A percentile compares a stretch with the other conserved stretches of the same genome.
These are phyloP conservation scores for Acromyrmex echinatior DNA, from an alignment of 1,140 invertebrate genomes.

Conservation along the genomic window DNA sequence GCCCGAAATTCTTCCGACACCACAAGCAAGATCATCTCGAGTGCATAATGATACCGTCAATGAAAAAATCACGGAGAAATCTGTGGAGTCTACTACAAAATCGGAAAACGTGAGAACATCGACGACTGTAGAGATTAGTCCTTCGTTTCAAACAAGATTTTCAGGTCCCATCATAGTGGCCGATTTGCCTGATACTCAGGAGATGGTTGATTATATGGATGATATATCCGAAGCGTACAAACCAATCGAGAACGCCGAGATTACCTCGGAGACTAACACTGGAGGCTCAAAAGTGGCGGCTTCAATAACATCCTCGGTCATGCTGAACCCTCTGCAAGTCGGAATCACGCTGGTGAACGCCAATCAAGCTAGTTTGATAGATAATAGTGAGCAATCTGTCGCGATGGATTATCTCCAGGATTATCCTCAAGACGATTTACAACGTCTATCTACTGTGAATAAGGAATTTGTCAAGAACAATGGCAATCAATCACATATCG, in stretches of 20 bases:
- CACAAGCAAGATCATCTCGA: neutral
- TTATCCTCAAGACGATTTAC: constrained; percentile 31
- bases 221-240: neutral
- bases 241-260: neutral
- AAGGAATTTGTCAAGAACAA: constrained; percentile 9
- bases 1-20: neutral
- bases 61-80: neutral
- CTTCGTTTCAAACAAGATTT: constrained; percentile 69
- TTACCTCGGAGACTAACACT: neutral
- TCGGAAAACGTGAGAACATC: neutral
- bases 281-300: constrained; percentile 19
- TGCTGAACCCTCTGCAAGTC: constrained; percentile 85
- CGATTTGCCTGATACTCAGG: constrained; percentile 66
- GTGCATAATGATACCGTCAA: neutral
- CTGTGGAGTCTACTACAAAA: neutral
- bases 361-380: constrained; percentile 73
- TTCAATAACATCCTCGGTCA: constrained; percentile 73
- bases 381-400: constrained; percentile 23
- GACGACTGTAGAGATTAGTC: constrained; percentile 24
- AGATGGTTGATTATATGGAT: neutral
- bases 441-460: neutral
- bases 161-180: constrained; percentile 83
- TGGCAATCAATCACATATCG: constrained; percentile 65
- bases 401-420: constrained; percentile 2
- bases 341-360: constrained; percentile 83